These are phyloP conservation scores for Neoarius graeffei DNA, from an alignment of 2,113 vertebrate species.

Conservation along the genomic window DNA sequence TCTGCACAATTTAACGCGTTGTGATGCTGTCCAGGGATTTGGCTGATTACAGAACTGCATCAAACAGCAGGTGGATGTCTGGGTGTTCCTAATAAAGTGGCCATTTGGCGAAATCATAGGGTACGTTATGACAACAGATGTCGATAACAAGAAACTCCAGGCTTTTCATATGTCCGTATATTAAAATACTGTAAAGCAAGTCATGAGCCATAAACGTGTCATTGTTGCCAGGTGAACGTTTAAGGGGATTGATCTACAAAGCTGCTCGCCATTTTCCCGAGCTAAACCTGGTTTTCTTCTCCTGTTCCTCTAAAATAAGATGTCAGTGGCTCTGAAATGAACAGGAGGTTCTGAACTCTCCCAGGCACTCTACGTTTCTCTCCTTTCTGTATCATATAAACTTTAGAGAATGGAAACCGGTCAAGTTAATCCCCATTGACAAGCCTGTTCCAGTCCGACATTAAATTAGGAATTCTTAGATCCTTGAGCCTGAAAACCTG, in stretches of 20 bases:
- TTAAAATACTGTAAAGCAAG: too few relatives aligned
- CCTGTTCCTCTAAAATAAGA: not conserved
- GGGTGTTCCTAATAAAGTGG: too few relatives aligned
- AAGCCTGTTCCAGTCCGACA: slow-evolving; percentile 60
- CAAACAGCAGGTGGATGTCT: too few relatives aligned
- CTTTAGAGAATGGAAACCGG: slow-evolving; percentile 48
- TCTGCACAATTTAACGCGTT: too few relatives aligned
- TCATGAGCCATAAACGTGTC: too few relatives aligned
- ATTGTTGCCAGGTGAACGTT: too few relatives aligned
- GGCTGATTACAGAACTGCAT: too few relatives aligned
- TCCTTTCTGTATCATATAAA: slow-evolving; percentile 1
- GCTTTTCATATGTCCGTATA: too few relatives aligned
- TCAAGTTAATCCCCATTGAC: slow-evolving; percentile 66
- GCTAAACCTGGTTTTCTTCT: not conserved
- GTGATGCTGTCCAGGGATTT: too few relatives aligned
- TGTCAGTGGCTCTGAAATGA: not conserved
- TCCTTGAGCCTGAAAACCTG: slow-evolving; percentile 23
- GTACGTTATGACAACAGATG: too few relatives aligned
- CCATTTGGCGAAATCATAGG: too few relatives aligned
- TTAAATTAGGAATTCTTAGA: slow-evolving; percentile 45
- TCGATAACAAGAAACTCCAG: too few relatives aligned
- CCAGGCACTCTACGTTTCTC: slow-evolving; percentile 42
- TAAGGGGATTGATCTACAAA: not conserved
- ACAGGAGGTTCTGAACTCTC: not conserved
- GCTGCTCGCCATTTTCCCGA: not conserved